phyloP scores from a whole-genome alignment of 2,113 vertebrate species.

The Azemiops feae region DNA sequence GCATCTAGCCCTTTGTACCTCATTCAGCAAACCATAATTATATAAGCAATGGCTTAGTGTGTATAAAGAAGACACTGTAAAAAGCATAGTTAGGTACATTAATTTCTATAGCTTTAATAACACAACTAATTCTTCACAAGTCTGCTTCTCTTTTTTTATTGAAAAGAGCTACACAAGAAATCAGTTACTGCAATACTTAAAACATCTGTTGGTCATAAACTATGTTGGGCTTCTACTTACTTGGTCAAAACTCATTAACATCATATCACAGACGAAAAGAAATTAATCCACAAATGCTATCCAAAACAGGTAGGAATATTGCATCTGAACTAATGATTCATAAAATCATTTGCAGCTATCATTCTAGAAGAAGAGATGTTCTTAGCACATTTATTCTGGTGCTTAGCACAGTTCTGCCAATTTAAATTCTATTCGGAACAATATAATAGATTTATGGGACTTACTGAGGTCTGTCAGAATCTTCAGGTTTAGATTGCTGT shows the following conservation, averaged over 20 bases:
- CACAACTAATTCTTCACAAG: neutral
- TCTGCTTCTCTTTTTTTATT: neutral
- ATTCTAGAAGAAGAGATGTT: constrained; percentile 63
- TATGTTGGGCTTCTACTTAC: constrained; percentile 8
- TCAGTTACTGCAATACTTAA: constrained; percentile 39
- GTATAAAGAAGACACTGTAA: neutral
- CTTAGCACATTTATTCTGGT: constrained; percentile 64
- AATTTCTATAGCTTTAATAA: neutral
- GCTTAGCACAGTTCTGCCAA: constrained; percentile 58
- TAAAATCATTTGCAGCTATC: constrained; percentile 72
- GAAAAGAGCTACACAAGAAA: neutral
- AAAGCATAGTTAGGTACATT: neutral
- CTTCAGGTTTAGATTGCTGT: constrained; percentile 59
- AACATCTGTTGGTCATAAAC: constrained; percentile 43
- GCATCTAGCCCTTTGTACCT: neutral
- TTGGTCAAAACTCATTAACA: constrained; percentile 53
- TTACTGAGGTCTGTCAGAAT: constrained; percentile 48
- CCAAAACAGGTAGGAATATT: constrained; percentile 61
- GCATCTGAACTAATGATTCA: constrained; percentile 72
- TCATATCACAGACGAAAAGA: constrained; percentile 50
- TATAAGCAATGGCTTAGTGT: neutral
- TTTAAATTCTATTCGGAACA: constrained; percentile 59
- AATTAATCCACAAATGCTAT: constrained; percentile 61
- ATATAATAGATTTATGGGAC: constrained; percentile 57
- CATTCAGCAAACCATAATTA: neutral